Evolutionary conservation across 1,140 invertebrate genomes (phyloP).

Genomic region (Hyles vespertilio): DNA sequence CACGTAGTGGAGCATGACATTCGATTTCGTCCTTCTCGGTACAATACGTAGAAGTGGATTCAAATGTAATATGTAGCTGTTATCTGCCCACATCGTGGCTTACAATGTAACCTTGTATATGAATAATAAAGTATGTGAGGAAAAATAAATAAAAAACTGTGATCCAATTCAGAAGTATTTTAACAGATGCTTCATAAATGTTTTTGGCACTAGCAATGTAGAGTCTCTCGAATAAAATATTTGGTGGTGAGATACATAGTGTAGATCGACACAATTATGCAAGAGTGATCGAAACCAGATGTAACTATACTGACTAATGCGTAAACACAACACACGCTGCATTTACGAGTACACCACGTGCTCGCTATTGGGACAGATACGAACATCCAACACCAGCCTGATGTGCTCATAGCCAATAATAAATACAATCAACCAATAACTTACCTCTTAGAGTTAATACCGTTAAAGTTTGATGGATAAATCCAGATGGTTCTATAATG

Average conservation of each 20-base stretch:
- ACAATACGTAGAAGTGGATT: constrained; percentile 68
- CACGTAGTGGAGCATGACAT: constrained; percentile 54
- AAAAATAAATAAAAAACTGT: too few relatives aligned
- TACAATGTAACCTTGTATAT: constrained; percentile 65
- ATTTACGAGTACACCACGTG: background rate
- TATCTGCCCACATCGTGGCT: constrained; percentile 77
- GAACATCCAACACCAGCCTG: too few relatives aligned
- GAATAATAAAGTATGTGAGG: background rate
- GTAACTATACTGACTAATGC: too few relatives aligned
- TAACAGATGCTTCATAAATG: too few relatives aligned
- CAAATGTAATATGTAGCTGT: constrained; percentile 73
- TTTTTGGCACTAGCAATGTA: too few relatives aligned
- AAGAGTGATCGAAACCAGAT: too few relatives aligned
- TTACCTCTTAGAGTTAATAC: constrained; percentile 69
- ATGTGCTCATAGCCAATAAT: background rate
- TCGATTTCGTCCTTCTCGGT: constrained; percentile 63
- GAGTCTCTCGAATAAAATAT: too few relatives aligned
- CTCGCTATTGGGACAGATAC: too few relatives aligned
- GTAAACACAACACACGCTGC: too few relatives aligned
- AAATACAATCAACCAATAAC: background rate
- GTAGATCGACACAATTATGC: too few relatives aligned
- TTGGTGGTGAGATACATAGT: too few relatives aligned
- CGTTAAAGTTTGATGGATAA: constrained; percentile 66
- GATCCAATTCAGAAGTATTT: too few relatives aligned
- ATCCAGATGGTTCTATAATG: constrained; percentile 73